Conservation (phyloP, 2,888 invertebrate genomes). For the Notodonta dromedarius region DNA sequence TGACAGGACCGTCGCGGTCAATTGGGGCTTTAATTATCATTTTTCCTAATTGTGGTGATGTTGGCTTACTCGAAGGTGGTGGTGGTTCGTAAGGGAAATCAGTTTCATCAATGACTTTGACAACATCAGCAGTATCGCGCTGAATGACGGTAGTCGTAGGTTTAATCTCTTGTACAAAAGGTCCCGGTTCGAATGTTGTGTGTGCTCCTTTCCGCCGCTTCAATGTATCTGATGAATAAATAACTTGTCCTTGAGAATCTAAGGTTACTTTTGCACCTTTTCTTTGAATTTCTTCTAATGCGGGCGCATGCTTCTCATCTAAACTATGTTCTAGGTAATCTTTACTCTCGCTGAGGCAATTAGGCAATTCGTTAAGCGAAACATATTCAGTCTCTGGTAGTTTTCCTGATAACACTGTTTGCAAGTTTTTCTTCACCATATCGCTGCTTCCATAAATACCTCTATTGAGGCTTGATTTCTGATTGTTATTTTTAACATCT, state of each 20-base stretch:
- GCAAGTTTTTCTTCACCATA: conserved; percentile 86
- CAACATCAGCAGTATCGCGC: conserved; percentile 70
- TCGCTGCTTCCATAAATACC: conserved; percentile 87
- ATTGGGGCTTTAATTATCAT: conserved; percentile 84
- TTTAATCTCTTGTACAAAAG: conserved; percentile 88
- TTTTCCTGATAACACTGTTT: conserved; percentile 85
- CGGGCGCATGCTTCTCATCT: conserved; percentile 60
- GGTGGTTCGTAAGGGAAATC: conserved; percentile 75
- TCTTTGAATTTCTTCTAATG: conserved; percentile 73
- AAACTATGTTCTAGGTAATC: conserved; percentile 70
- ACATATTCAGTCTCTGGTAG: conserved; percentile 90
- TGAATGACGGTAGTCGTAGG: conserved; percentile 71
- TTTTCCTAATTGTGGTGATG: conserved; percentile 87
- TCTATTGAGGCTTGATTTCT: conserved; percentile 79
- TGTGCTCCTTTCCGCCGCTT: conserved; percentile 91
- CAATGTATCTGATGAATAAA: conserved; percentile 94
- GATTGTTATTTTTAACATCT: conserved; percentile 91
- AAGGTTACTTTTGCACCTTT: conserved; percentile 92
- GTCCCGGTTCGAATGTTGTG: conserved; percentile 94
- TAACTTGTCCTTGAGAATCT: conserved; percentile 94
- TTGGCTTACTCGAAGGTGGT: conserved; percentile 76
- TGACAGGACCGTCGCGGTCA: conserved; percentile 70
- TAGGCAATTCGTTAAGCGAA: conserved; percentile 91
- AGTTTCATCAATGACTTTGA: conserved; percentile 73
- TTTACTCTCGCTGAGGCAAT: conserved; percentile 71